phyloP scores from a whole-genome alignment of 2,888 invertebrate species.

The Adineta ricciae region DNA sequence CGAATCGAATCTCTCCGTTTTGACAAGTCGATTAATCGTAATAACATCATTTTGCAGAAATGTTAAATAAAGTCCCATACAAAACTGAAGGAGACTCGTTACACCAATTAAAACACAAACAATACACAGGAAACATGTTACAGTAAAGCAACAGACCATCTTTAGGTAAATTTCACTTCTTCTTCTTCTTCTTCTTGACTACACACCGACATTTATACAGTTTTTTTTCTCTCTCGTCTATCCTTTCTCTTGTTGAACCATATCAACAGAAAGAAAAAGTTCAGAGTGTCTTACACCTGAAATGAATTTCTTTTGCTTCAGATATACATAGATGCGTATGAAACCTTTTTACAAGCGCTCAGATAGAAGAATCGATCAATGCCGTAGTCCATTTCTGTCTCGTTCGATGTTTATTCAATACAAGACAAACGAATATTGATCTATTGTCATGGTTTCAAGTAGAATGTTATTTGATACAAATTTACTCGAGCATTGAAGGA shows the following conservation, averaged over 20 bases:
- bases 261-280: not conserved
- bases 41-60: not conserved
- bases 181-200: not conserved
- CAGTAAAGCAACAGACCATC: not conserved
- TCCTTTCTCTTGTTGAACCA: not conserved
- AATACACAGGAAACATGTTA: not conserved
- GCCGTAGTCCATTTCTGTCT: not conserved
- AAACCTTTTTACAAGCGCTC: not conserved
- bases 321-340: not conserved
- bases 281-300: not conserved
- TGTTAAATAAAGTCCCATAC: not conserved
- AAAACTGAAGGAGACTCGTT: not conserved
- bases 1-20: not conserved
- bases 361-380: not conserved
- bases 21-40: not conserved
- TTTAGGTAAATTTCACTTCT: not conserved
- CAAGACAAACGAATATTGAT: not conserved
- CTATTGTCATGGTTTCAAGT: not conserved
- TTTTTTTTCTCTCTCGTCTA: not conserved
- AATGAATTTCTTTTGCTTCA: not conserved
- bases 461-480: not conserved
- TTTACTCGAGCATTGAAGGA: no score
- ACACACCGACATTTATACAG: not conserved
- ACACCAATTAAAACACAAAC: not conserved
- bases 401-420: not conserved